phyloP scores from a whole-genome alignment of 2,113 vertebrate genomes.

The Panthera leo region DNA sequence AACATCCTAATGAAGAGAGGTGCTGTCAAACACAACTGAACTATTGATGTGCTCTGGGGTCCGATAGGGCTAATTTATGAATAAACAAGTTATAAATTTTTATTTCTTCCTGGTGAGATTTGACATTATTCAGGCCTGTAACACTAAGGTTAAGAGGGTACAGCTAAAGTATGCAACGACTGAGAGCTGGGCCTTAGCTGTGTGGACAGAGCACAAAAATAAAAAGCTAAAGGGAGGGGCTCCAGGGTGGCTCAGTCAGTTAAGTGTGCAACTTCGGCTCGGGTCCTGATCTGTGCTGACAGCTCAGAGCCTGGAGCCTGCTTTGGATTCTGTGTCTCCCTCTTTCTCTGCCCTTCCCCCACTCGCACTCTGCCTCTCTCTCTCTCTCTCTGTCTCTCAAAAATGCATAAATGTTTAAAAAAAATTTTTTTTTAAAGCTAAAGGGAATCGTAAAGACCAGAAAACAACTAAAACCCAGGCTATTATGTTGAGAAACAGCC shows the following conservation, averaged over 20 bases:
- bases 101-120: slow-evolving; percentile 28
- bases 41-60: neutral
- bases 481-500: neutral
- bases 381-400: no score
- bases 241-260: no score
- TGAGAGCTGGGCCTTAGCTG: neutral
- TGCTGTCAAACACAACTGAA: slow-evolving; percentile 27
- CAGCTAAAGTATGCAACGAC: neutral
- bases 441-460: neutral
- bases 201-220: neutral
- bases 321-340: no score
- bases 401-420: no score
- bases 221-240: neutral
- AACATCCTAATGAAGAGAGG: slow-evolving; percentile 49
- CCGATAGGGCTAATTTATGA: slow-evolving; percentile 37
- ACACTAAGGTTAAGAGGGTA: neutral
- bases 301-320: no score
- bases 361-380: no score
- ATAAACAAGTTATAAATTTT: neutral
- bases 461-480: neutral
- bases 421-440: neutral
- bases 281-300: no score
- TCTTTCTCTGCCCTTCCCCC: no score
- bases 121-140: neutral
- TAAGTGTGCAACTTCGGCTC: no score